Conservation (phyloP, 2,888 invertebrate species). For the Lingula anatina region DNA sequence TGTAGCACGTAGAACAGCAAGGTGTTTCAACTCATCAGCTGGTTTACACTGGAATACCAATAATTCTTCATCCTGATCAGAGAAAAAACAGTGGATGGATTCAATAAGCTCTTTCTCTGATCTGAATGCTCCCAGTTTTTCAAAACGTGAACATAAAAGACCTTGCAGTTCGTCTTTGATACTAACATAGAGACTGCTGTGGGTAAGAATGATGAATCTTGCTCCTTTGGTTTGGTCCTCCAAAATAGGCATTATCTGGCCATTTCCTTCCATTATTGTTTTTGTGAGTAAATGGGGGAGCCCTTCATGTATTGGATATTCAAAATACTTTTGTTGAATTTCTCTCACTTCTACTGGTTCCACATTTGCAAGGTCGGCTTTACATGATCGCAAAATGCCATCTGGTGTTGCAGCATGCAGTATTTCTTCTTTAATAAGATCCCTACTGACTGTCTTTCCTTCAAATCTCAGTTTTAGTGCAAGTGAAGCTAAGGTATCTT, state of each 20-base stretch:
- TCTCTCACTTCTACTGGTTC: not conserved
- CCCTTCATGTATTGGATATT: conserved; percentile 18
- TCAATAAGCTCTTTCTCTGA: conserved; percentile 19
- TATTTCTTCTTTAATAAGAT: conserved; percentile 6
- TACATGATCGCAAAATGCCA: conserved; percentile 10
- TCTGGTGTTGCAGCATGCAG: conserved; percentile 17
- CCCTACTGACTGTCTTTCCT: not conserved
- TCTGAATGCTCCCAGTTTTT: conserved; percentile 20
- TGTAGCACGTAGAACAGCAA: conserved; percentile 17
- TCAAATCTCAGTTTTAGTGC: conserved; percentile 7
- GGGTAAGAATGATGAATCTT: conserved; percentile 16
- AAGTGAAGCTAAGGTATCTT: conserved; percentile 16
- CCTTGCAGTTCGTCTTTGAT: conserved; percentile 4
- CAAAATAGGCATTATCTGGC: too few species aligned
- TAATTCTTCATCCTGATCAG: conserved; percentile 7
- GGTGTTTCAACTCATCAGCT: conserved; percentile 16
- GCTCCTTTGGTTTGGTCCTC: not conserved
- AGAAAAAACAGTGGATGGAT: conserved; percentile 15
- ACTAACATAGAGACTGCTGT: conserved; percentile 15
- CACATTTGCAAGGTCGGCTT: not conserved
- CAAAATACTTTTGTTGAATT: conserved; percentile 10
- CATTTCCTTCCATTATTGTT: not conserved
- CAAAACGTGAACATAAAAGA: conserved; percentile 9
- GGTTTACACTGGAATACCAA: conserved; percentile 19
- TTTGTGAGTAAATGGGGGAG: conserved; percentile 8